Percentiles rank a stretch among this genome's conserved stretches.
These are phyloP conservation scores for Leptura quadrifasciata DNA, from an alignment of 2,888 invertebrate species.

Conservation along the genomic window DNA sequence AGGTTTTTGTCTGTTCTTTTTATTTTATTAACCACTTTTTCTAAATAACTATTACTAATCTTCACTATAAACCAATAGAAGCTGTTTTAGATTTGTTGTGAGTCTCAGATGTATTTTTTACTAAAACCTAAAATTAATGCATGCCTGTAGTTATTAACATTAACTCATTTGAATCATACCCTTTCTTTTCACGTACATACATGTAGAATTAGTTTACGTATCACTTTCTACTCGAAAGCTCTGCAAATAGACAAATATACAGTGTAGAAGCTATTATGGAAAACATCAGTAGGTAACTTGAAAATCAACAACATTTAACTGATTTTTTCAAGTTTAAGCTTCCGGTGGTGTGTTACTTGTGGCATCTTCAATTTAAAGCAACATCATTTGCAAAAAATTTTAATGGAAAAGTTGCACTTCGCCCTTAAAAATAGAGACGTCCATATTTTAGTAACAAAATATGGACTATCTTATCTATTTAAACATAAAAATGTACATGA, in stretches of 20 bases:
- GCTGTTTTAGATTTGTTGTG: slow-evolving; percentile 71
- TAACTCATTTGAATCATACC: slow-evolving; percentile 17
- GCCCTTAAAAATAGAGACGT: too few relatives aligned
- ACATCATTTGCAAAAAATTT: too few relatives aligned
- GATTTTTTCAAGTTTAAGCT: too few relatives aligned
- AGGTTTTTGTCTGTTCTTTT: slow-evolving; percentile 54
- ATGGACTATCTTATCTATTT: too few relatives aligned
- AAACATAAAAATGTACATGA: too few relatives aligned
- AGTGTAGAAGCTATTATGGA: too few relatives aligned
- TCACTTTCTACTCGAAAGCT: neutral
- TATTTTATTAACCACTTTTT: slow-evolving; percentile 49
- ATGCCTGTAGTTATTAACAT: slow-evolving; percentile 50
- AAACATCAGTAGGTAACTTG: too few relatives aligned
- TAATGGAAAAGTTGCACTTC: too few relatives aligned
- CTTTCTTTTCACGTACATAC: slow-evolving; percentile 13
- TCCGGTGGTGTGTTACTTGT: too few relatives aligned
- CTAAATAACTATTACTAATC: slow-evolving; percentile 63
- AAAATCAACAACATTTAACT: too few relatives aligned
- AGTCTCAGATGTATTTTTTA: slow-evolving; percentile 70
- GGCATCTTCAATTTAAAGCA: too few relatives aligned
- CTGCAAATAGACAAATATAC: slow-evolving; percentile 11
- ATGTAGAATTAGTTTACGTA: slow-evolving; percentile 16
- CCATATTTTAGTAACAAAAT: too few relatives aligned
- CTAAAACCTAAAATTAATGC: slow-evolving; percentile 42
- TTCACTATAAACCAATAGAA: slow-evolving; percentile 51